Evolutionary conservation across 2,888 invertebrate genomes (phyloP), one percentile per base, ranked within the genome.

Genomic region (Stenolophus ochropezus): DNA sequence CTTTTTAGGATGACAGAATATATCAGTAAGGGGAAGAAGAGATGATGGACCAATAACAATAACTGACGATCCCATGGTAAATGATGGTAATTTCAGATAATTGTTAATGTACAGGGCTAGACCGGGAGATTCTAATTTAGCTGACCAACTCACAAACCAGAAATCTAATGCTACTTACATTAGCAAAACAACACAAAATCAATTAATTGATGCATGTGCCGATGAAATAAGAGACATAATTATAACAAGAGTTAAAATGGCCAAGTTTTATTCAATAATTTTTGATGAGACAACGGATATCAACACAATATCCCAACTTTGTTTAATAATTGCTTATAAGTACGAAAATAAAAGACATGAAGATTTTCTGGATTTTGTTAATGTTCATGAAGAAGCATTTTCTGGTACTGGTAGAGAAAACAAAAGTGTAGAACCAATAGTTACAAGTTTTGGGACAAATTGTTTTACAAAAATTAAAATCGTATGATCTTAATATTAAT

Each of bases 201-300:
- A 85, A 75, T 51, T 86, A 5, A 86, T 87, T 65, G 83, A 84
- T 33, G 71, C 77, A 8, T 85, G 85, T 61, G 83, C 82, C 74
- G 84, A 84, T 82, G 84, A 83, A 65, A 84, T 85, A 20, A 82
- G 83, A 76, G 79, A 84, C 76, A 71, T 33, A 49, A 83, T 85
- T 82, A 56, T 84, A 25, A 16, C 20, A 20, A 82, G 77, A 51
- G 80, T 83, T 33, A 61, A 83, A 81, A 47, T 81, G 75, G 82
- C 83, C 16, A 82, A 83, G 65, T 85, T 82, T 74, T 86, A 83
- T 82, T 77, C 84, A 27, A 82, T 85, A 23, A 80, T 86, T 6
- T 86, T 86, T 81, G 85, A 87, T 51, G 85, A 86, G 82, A 87
- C 86, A 6, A 86, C 86, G 33, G 86, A 86, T 82, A 82, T 84